Percentiles rank a stretch among this genome's conserved stretches.
Conservation (phyloP, 2,797 vertebrate genomes). For the Heterohyrax brucei region DNA sequence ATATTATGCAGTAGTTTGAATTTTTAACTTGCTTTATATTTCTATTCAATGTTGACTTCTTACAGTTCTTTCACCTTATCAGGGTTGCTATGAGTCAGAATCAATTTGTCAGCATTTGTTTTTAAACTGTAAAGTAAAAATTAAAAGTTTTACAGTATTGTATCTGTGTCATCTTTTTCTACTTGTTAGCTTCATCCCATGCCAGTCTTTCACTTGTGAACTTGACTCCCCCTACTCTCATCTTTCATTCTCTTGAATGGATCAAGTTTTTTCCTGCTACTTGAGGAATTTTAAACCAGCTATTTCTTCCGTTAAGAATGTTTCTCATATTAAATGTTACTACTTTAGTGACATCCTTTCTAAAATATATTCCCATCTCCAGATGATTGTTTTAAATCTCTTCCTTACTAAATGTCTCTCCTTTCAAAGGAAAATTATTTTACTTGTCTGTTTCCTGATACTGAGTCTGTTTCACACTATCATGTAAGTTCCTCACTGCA, state of each 20-base stretch:
- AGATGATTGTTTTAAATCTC: slow-evolving; percentile 18
- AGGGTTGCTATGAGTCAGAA: too few relatives aligned
- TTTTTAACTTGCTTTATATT: background rate
- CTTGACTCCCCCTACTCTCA: background rate
- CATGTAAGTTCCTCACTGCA: background rate
- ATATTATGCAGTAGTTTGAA: background rate
- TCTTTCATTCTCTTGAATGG: background rate
- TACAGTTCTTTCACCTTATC: too few relatives aligned
- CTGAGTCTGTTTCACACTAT: background rate
- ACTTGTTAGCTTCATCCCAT: background rate
- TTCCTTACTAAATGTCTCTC: background rate
- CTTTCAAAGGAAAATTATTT: background rate
- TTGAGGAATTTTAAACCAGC: background rate
- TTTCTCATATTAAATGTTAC: background rate
- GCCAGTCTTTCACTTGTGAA: background rate
- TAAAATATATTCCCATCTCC: background rate
- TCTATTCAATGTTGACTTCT: background rate
- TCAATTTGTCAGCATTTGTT: too few relatives aligned
- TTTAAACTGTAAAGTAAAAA: background rate
- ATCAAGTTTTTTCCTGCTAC: background rate
- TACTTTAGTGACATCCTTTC: background rate
- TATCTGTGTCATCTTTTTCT: background rate
- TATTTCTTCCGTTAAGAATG: background rate
- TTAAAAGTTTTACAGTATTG: background rate
- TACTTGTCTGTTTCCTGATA: background rate